Base-by-base conservation (phyloP, 2,113 vertebrate genomes). In the Rhinogobius similis region DNA sequence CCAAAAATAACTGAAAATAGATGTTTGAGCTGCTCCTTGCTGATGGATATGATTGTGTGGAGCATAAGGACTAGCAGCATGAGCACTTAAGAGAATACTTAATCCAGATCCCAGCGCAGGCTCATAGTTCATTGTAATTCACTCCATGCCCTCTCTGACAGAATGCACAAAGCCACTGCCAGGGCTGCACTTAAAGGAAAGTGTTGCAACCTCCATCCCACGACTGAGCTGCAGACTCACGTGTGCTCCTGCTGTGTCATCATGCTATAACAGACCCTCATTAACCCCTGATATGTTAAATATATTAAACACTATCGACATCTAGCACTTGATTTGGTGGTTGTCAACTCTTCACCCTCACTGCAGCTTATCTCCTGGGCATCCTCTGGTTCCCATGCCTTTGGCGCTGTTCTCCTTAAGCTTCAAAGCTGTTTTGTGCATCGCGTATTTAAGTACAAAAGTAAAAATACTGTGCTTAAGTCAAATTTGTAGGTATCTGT, bases 81-180 rank as follows among this genome's bases (percentile, higher is more conserved):
- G 44, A 68, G 29, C 68, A 70, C 71, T 80, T 81, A 73, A 59
- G 50, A 69, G 79, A 83, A 77, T 80, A 68, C 75, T 71, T 86
- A 82, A 86, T 88, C 77, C 70, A 55, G 83, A 77, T 83, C 77
- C 77, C 77, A 78, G 75, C 66, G 68, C 65, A 72, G 66, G 70
- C 32, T 80, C 11, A 13, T 66, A 32, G 59, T 70, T 78, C 78
- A 84, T 89, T 88, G 77, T 77, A 64, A 89, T 85, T 90, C 86
- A 84, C 68, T 80, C 87, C 83, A 81, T 24, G 70, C n/a, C 67
- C 26, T 69, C 66, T 62, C 67, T 73, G 76, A 85, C 85, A 86
- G 72, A 76, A 77, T 61, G 80, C 76, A 76, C 71, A 36, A 41
- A 82, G 62, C 41, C 39, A 16, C 70, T 78, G 85, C 83, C 81